phyloP scores from a whole-genome alignment of 2,797 vertebrate genomes.

The Rhincodon typus region DNA sequence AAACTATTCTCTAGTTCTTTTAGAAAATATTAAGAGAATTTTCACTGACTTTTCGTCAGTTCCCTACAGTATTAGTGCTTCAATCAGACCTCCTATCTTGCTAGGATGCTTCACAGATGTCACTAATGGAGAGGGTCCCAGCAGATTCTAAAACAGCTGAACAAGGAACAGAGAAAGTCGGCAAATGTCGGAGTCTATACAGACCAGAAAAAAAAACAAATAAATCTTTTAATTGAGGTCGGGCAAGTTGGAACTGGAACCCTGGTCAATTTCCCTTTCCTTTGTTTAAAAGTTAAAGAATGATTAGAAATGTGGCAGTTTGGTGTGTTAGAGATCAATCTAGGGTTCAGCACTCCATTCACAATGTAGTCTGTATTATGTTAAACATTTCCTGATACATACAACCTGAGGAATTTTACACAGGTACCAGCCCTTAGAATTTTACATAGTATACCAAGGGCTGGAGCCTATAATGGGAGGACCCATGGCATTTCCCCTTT shows the following conservation, averaged over 20 bases:
- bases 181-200: background rate
- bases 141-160: background rate
- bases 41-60: background rate
- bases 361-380: background rate
- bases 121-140: background rate
- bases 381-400: background rate
- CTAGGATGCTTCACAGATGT: background rate
- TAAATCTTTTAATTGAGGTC: no score
- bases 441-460: no score
- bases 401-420: background rate
- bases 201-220: background rate
- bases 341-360: background rate
- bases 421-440: no score
- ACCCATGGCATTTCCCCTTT: background rate
- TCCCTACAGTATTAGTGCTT: background rate
- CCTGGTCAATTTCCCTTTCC: background rate
- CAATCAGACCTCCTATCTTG: background rate
- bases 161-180: background rate
- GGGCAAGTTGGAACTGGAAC: no score
- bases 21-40: background rate
- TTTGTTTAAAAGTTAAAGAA: background rate
- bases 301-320: background rate
- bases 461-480: no score
- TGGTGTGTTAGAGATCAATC: background rate
- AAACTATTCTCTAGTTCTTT: background rate